Conservation (phyloP, 2,797 vertebrate genomes). For the Chiroxiphia lanceolata region DNA sequence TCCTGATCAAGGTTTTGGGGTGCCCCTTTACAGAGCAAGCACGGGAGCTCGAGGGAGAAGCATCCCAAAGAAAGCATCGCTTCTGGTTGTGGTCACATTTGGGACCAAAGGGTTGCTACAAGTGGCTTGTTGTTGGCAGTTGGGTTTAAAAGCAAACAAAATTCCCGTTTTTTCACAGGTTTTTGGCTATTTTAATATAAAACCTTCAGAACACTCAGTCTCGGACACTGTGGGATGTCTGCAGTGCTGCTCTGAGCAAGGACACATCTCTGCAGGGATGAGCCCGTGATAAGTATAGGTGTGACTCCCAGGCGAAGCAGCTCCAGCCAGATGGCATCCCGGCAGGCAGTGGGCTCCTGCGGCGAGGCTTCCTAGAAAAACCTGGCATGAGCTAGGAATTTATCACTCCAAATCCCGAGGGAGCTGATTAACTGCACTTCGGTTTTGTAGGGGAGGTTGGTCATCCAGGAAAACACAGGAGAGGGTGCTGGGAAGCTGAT, state of each 20-base stretch:
- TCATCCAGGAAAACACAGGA: neutral
- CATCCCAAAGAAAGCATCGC: rapidly evolving
- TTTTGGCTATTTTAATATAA: neutral
- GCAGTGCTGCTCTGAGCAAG: neutral
- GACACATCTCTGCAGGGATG: neutral
- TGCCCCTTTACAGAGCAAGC: neutral
- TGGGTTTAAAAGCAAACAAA: neutral
- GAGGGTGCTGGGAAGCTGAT: neutral
- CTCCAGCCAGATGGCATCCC: rapidly evolving
- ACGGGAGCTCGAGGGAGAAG: neutral
- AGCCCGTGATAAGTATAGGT: neutral
- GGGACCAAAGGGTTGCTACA: neutral
- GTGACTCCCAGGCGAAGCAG: neutral
- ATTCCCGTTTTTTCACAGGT: rapidly evolving
- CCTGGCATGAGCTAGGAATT: neutral
- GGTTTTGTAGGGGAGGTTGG: neutral
- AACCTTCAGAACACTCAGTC: neutral
- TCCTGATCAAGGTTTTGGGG: neutral
- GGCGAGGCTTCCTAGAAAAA: neutral
- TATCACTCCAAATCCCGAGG: neutral
- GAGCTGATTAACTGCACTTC: neutral
- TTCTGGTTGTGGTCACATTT: rapidly evolving
- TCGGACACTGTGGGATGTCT: neutral
- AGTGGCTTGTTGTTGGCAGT: neutral
- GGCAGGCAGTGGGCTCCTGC: neutral